Base-by-base conservation (phyloP, 2,797 vertebrate species). In the Enteromius argenteus region DNA sequence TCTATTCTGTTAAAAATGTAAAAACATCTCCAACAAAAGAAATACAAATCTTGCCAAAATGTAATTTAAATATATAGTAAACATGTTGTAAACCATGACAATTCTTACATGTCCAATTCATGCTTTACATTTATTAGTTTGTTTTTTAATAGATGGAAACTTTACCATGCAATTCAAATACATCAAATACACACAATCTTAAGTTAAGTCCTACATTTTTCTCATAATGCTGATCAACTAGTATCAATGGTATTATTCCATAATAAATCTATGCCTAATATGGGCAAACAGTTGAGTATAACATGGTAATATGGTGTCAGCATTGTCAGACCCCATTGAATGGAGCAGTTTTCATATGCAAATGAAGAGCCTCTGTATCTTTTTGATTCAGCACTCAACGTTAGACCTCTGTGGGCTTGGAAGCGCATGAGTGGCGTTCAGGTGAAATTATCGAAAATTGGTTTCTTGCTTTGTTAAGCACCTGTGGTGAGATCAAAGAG, bases 361-460 rank as follows among this genome's bases (percentile, higher is more conserved):
- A 93, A 96, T 95, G 81, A 58, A 27, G 75, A 76, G 87, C 88
- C 84, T 92, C 83, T 85, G 91, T 91, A 92, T 93, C 84, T 92
- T 92, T 95, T 95, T 95, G 93, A 94, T 94, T 94, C 84, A 5
- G 85, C 91, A 84, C 94, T 94, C 91, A 89, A 89, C 68, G 4
- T 91, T 90, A 89, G 92, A 86, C 91, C 86, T 87, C 85, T 86
- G 90, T 39, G 79, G 87, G 83, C 87, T 88, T 73, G 35, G n/a
- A 81, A 74, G 84, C 89, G 84, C 92, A 90, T 5, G 73, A 94
- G 92, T 90, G 90, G 85, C 93, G 90, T 93, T 94, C 91, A 91
- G 92, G 87, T 89, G 88, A 94, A 94, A 95, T 94, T 94, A 94
- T 93, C 92, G 73, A 89, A 93, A 94, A 95, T 94, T 94, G 93